A percentile compares a stretch with the other conserved stretches of the same genome.
phyloP scores from a whole-genome alignment of 2,797 vertebrate species.

The Notolabrus celidotus region DNA sequence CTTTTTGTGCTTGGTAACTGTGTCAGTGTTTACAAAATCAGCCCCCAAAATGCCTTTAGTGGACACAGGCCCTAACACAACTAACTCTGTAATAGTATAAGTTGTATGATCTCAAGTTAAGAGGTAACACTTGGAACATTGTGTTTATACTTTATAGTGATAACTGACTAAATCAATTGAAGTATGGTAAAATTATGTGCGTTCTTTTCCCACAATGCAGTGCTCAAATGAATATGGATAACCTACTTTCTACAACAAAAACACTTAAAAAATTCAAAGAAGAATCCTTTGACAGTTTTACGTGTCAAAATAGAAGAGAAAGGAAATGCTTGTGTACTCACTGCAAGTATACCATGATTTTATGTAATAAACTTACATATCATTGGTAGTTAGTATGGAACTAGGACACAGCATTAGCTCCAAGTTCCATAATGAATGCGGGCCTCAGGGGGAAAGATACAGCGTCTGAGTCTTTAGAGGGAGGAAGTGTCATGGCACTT shows the following conservation, averaged over 20 bases:
- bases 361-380: background rate
- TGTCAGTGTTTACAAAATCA: no score
- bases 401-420: background rate
- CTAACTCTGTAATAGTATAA: no score
- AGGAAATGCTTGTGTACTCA: no score
- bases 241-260: background rate
- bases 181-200: background rate
- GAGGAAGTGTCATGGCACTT: background rate
- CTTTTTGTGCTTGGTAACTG: no score
- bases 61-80: no score
- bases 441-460: background rate
- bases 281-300: background rate
- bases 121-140: no score
- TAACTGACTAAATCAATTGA: no score
- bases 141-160: no score
- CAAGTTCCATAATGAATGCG: background rate
- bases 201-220: background rate
- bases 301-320: background rate
- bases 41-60: no score
- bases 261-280: background rate
- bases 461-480: background rate
- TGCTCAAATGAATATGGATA: background rate
- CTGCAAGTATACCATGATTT: background rate
- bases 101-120: no score
- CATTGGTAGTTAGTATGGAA: slow-evolving; percentile 5